Conservation (phyloP, 2,888 invertebrate species). For the Drosophila kokeensis region DNA sequence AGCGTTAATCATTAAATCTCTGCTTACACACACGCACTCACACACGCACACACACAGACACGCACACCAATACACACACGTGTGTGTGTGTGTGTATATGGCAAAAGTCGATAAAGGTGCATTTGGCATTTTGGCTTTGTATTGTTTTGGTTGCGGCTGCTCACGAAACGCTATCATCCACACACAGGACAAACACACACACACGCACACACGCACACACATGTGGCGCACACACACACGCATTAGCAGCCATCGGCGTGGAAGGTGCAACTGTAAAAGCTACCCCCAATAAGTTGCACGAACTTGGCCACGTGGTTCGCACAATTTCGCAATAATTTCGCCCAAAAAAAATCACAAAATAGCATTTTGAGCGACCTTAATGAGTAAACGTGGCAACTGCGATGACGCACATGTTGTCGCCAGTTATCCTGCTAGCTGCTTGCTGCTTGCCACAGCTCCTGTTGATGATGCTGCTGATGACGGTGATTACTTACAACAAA, state of each 20-base stretch:
- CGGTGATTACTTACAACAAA: conserved; percentile 73
- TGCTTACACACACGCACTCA: conserved; percentile 46
- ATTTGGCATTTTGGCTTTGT: conserved; percentile 49
- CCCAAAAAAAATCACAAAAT: conserved; percentile 51
- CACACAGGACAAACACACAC: conserved; percentile 31
- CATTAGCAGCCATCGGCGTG: conserved; percentile 18
- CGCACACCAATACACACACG: conserved; percentile 8
- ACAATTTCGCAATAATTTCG: conserved; percentile 70
- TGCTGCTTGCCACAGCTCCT: conserved; percentile 27
- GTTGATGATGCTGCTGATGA: conserved; percentile 72
- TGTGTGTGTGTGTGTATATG: conserved; percentile 21
- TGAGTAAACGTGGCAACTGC: conserved; percentile 77
- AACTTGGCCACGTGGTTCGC: conserved; percentile 52
- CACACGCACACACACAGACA: conserved; percentile 3
- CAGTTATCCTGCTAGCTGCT: conserved; percentile 66
- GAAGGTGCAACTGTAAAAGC: conserved; percentile 71
- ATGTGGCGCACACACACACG: conserved; percentile 1
- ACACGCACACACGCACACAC: conserved; percentile 19
- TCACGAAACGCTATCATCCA: conserved; percentile 46
- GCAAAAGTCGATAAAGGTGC: conserved; percentile 75
- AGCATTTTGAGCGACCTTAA: conserved; percentile 59
- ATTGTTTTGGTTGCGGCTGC: conserved; percentile 62
- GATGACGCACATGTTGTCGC: conserved; percentile 76
- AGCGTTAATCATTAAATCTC: conserved; percentile 79
- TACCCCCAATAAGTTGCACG: conserved; percentile 56